Evolutionary conservation across 2,113 vertebrate species (phyloP), one percentile per base, ranked within the genome.

Genomic region (Malurus melanocephalus): DNA sequence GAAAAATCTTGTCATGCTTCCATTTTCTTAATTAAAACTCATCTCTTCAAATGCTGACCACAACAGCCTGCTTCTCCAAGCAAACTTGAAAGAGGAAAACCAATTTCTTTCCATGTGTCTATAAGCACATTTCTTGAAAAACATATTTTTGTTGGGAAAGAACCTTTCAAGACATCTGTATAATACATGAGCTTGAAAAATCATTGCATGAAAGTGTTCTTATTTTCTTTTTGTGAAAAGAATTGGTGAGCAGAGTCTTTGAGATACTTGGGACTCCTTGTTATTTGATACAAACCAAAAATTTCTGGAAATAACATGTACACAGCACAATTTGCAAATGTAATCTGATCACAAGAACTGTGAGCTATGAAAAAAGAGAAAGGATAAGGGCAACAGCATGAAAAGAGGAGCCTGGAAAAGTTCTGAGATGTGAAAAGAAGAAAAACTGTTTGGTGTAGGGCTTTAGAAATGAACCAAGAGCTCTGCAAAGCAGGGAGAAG

Each of bases 291-390:
- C 32, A 85, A 92, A 77, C 43, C 32, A 67, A 71, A 69, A 89
- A 75, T 46, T 77, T 60, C 49, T 89, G 79, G 33, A 78, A 80
- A 59, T 64, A 83, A 60, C 57, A 60, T n/a, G 61, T 38, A 71
- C 30, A 30, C 32, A 62, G 19, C 40, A 46, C 76, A 65, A 68
- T 88, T 46, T 93, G 69, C 60, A 61, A 73, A 80, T 0, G 45
- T 68, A 80, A 91, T 78, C 42, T 68, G 82, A 93, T 87, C 82
- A 30, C 66, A 80, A 53, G 52, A 80, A 51, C 52, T 85, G 67
- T 55, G 43, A 89, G 79, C 66, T 61, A 59, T 77, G 76, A 83
- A 81, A 91, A n/a, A 40, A 74, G 78, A 87, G 83, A 86, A 55
- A 60, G 45, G 53, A 66, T 55, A 69, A 61, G 28, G 26, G 30